Evolutionary conservation across 2,113 vertebrate species (phyloP).

Genomic region (Pterocles gutturalis): DNA sequence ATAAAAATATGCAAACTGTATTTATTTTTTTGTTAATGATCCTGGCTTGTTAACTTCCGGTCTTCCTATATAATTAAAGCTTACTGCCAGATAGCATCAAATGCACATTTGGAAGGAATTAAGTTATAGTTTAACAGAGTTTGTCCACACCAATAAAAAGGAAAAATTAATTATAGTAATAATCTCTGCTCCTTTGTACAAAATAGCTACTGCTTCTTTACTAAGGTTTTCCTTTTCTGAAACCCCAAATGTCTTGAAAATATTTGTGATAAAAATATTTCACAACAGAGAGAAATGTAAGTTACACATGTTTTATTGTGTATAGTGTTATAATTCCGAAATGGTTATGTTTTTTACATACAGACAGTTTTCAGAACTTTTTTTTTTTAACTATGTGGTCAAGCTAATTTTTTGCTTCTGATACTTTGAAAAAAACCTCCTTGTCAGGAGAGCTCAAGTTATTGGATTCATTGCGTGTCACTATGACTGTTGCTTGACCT

Average conservation of each 20-base stretch:
- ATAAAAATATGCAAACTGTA: not conserved
- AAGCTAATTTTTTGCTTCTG: not conserved
- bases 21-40: not conserved
- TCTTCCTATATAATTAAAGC: not conserved
- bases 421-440: not conserved
- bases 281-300: not conserved
- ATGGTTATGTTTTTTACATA: not conserved
- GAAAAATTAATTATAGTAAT: not conserved
- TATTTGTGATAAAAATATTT: not conserved
- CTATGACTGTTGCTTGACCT: not conserved
- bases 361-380: not conserved
- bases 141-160: not conserved
- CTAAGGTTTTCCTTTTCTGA: not conserved
- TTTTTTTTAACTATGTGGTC: not conserved
- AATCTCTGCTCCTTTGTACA: not conserved
- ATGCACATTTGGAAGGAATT: not conserved
- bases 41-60: not conserved
- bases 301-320: not conserved
- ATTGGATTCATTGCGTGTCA: not conserved
- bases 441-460: not conserved
- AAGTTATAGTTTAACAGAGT: not conserved
- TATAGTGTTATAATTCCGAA: not conserved
- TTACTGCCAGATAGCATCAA: not conserved
- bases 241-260: not conserved
- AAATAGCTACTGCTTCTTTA: not conserved